Percentiles rank a stretch among this genome's conserved stretches.
Conservation (phyloP, 2,797 vertebrate species). For the Sylvia borin region DNA sequence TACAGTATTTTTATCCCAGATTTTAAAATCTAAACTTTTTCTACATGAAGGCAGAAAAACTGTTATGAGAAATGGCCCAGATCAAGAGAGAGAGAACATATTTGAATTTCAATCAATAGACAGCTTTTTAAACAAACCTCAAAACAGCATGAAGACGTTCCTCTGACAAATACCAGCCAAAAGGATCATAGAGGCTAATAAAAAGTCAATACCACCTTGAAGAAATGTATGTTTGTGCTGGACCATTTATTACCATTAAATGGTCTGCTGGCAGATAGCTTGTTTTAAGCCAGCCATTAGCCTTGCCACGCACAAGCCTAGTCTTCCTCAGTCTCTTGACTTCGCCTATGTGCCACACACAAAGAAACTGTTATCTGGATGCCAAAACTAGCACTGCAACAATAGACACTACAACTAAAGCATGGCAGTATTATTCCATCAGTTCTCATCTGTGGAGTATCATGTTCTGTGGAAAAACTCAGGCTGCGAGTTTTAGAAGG, state of each 20-base stretch:
- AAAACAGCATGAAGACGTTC: background rate
- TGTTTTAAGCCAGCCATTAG: background rate
- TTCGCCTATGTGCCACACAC: background rate
- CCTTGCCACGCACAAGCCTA: background rate
- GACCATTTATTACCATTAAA: background rate
- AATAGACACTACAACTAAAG: background rate
- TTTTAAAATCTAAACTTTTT: background rate
- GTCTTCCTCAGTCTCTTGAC: background rate
- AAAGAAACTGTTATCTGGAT: background rate
- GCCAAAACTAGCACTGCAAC: background rate
- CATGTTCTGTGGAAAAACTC: rapidly evolving
- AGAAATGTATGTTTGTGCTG: background rate
- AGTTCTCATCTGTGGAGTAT: background rate
- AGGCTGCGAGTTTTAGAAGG: background rate
- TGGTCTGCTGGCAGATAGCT: background rate
- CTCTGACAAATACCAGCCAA: background rate
- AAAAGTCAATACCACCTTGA: background rate
- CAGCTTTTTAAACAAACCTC: constrained; percentile 23
- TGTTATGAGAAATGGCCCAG: background rate
- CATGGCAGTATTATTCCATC: background rate
- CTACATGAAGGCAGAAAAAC: background rate
- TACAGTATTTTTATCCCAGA: background rate
- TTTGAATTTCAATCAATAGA: constrained; percentile 8
- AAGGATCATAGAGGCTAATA: constrained; percentile 14
- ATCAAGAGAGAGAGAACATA: background rate